Base-by-base conservation (phyloP, 1,140 invertebrate genomes). In the Lysiphlebus fabarum region DNA sequence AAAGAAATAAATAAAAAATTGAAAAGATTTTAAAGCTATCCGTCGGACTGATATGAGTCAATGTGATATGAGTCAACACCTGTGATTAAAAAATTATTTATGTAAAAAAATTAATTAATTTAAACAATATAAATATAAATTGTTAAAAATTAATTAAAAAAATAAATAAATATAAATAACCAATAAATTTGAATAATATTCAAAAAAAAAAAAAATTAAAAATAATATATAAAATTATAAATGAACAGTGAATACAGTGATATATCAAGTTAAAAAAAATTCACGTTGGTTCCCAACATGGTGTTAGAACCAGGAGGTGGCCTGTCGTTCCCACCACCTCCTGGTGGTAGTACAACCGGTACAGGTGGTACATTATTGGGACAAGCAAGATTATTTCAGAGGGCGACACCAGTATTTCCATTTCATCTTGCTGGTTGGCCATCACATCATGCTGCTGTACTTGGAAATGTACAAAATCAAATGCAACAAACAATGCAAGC, bases 251-350 rank as follows among this genome's bases (percentile, higher is more conserved):
- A 47, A 33, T 45, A 26, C 42, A 26, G 4, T 26, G 50, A 42
- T 38, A 10, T 40, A 42, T 12, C 5, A 40, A 36, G 33, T 9
- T 17, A 41, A 45, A 36, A 49, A 58, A n/a, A 56, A 59, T 58
- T 62, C 65, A 67, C 70, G 70, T 72, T 80, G 78, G 76, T 78
- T 70, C 76, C 78, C 17, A 79, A 78, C 65, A 79, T 80, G 78
- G 78, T 79, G 56, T 62, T 80, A 58, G 78, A 80, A 65, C 76
- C 78, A 70, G 77, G 77, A 70, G 77, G 76, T 70, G 76, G 76
- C 65, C 64, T 79, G 69, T 80, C 78, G 59, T 80, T 79, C 61
- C 77, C 76, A 67, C 70, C 77, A 72, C 76, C 76, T 68, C 77
- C 76, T 71, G 75, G 73, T 68, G 72, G 69, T 59, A 65, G 69